Conservation (phyloP, 2,797 vertebrate genomes). For the Oryzias sinensis region DNA sequence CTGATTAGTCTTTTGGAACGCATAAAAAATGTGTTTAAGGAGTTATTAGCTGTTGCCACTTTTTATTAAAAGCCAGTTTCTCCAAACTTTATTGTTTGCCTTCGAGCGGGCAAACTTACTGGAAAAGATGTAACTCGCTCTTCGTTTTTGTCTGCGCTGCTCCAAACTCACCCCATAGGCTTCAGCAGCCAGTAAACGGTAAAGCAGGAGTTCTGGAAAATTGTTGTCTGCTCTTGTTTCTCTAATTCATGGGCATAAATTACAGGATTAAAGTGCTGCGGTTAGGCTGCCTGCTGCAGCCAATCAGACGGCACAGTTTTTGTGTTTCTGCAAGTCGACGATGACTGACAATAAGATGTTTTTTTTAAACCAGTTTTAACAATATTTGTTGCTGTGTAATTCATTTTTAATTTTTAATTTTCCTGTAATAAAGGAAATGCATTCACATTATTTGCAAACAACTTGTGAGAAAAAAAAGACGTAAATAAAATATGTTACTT, state of each 20-base stretch:
- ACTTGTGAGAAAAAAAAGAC: too few relatives aligned
- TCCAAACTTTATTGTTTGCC: too few relatives aligned
- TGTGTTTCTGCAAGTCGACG: constrained; percentile 26
- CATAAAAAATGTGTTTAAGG: too few relatives aligned
- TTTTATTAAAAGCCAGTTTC: too few relatives aligned
- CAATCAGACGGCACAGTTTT: constrained; percentile 25
- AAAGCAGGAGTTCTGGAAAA: constrained; percentile 18
- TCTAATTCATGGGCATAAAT: constrained; percentile 11
- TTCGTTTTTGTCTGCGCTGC: neutral
- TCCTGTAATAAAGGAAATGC: too few relatives aligned
- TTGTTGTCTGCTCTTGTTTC: neutral
- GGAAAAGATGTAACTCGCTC: too few relatives aligned
- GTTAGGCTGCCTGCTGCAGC: constrained; percentile 1
- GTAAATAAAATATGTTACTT: too few relatives aligned
- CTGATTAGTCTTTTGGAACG: too few relatives aligned
- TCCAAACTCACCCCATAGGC: constrained; percentile 13
- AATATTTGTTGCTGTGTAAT: constrained; percentile 27
- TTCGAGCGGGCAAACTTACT: too few relatives aligned
- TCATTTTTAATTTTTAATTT: too few relatives aligned
- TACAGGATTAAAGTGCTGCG: constrained; percentile 9
- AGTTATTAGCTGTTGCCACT: too few relatives aligned
- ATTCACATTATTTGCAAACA: too few relatives aligned
- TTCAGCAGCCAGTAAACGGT: constrained; percentile 6
- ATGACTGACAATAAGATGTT: constrained; percentile 34
- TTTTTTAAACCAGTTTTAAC: constrained; percentile 20